These are phyloP conservation scores for Macropodus opercularis DNA, from an alignment of 2,797 vertebrate genomes.

Conservation along the genomic window DNA sequence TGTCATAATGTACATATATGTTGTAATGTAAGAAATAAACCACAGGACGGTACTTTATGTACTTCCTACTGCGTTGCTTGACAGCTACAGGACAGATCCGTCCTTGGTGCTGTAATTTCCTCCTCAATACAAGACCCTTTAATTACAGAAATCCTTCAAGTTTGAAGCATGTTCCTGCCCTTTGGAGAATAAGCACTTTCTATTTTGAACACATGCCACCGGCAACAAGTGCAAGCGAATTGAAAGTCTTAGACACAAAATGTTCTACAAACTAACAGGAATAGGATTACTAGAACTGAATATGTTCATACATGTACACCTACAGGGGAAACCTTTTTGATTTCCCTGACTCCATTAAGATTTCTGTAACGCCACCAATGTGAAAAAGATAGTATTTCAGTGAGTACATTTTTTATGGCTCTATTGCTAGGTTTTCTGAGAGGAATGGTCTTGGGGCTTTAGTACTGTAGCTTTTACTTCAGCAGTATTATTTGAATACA, in stretches of 20 bases:
- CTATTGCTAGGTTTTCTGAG: too few species aligned
- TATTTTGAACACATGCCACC: not conserved
- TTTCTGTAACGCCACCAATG: not conserved
- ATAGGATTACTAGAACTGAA: not conserved
- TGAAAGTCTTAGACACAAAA: not conserved
- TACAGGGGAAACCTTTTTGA: not conserved
- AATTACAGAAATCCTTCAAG: not conserved
- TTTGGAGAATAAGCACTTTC: not conserved
- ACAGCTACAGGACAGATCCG: not conserved
- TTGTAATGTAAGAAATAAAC: not conserved
- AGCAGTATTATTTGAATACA: too few species aligned
- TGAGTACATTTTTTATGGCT: too few species aligned
- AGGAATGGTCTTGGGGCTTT: too few species aligned
- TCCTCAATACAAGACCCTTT: not conserved
- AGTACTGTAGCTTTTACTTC: too few species aligned
- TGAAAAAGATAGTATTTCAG: not conserved
- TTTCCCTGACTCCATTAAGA: not conserved
- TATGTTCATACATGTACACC: not conserved
- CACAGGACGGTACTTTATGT: not conserved
- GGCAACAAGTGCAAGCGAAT: not conserved
- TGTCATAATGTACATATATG: too few species aligned
- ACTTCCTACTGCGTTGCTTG: not conserved
- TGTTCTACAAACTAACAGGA: not conserved
- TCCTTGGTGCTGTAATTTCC: not conserved
- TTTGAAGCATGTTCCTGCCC: not conserved